Conservation (phyloP, 2,797 vertebrate genomes). For the Molossus alvarezi region DNA sequence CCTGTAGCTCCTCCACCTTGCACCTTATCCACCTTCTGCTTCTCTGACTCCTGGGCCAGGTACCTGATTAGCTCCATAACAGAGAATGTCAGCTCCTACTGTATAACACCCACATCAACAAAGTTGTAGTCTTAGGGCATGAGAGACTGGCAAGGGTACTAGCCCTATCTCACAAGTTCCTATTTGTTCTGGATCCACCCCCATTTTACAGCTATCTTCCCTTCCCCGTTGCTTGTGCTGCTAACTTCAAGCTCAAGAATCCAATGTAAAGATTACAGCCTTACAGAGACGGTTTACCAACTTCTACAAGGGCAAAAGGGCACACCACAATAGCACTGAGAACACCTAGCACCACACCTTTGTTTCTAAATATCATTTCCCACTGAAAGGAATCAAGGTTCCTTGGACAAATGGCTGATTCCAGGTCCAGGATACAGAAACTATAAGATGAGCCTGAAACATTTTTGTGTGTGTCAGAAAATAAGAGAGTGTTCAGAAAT, state of each 20-base stretch:
- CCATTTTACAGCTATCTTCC: slow-evolving; percentile 1
- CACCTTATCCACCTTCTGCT: background rate
- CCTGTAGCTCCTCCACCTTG: background rate
- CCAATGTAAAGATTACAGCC: background rate
- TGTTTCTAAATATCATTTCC: slow-evolving; percentile 21
- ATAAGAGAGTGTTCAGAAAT: slow-evolving; percentile 14
- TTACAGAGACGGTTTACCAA: background rate
- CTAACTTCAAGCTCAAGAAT: slow-evolving; percentile 29
- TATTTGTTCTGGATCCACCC: background rate
- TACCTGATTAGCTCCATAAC: background rate
- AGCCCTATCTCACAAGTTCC: background rate
- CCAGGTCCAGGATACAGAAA: background rate
- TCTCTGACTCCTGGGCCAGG: background rate
- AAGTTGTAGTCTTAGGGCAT: background rate
- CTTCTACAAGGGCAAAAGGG: background rate
- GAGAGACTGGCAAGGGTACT: background rate
- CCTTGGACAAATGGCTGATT: background rate
- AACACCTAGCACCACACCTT: background rate
- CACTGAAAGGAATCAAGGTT: background rate
- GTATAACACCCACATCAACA: background rate
- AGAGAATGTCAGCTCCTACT: slow-evolving; percentile 3
- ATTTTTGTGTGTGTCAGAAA: background rate
- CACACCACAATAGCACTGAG: background rate
- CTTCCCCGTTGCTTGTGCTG: background rate
- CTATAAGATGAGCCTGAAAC: background rate